Percentiles rank a stretch among this genome's conserved stretches.
phyloP scores from a whole-genome alignment of 2,113 vertebrate species.

The Panthera tigris region DNA sequence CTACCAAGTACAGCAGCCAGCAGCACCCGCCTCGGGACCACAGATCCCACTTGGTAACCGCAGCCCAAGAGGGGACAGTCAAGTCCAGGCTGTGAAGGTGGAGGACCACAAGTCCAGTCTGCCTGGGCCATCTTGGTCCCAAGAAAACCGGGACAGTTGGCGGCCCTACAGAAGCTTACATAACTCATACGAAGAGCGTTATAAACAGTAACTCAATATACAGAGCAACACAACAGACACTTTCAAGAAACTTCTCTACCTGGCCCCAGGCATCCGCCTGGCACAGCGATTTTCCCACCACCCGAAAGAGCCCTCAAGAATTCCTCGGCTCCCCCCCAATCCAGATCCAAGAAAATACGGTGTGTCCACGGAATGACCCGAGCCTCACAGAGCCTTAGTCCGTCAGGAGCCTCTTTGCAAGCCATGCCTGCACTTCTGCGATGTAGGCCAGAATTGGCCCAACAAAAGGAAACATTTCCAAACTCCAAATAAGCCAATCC shows the following conservation, averaged over 20 bases:
- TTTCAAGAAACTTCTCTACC: not conserved
- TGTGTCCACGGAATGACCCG: accelerated
- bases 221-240: not conserved
- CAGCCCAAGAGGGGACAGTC: not conserved
- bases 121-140: not conserved
- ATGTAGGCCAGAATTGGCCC: not conserved
- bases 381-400: not conserved
- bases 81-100: not conserved
- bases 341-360: not conserved
- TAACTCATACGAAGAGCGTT: not conserved
- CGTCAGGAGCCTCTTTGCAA: not conserved
- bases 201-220: not conserved
- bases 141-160: not conserved
- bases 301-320: not conserved
- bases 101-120: not conserved
- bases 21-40: not conserved
- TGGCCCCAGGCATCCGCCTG: not conserved
- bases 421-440: not conserved
- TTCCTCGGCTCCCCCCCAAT: not conserved
- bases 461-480: slow-evolving; percentile 18
- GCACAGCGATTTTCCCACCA: not conserved
- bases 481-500: slow-evolving; percentile 32
- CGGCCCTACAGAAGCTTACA: not conserved
- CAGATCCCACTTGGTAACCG: not conserved
- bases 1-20: not conserved